Percentiles rank a stretch among this genome's conserved stretches.
These are phyloP conservation scores for Drosophila vallismaia DNA, from an alignment of 2,888 invertebrate genomes.

Conservation along the genomic window DNA sequence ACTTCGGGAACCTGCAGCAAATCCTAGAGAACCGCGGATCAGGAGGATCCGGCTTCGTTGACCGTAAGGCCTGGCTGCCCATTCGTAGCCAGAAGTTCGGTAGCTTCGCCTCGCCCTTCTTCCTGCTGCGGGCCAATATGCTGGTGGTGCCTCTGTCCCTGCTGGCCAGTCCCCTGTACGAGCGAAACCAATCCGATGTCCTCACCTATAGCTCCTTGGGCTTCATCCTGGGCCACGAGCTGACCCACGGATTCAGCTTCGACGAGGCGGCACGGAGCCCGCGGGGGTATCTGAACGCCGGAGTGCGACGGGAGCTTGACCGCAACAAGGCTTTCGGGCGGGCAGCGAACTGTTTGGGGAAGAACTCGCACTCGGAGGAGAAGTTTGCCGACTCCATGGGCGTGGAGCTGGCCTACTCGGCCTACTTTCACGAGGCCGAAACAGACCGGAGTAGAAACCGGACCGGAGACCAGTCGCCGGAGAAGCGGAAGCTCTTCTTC, in stretches of 20 bases:
- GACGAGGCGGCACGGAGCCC: conserved; percentile 16
- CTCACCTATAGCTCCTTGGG: conserved; percentile 49
- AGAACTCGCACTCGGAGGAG: conserved; percentile 21
- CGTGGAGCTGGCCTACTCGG: conserved; percentile 44
- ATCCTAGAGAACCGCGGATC: background rate
- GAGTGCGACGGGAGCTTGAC: background rate
- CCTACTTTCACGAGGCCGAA: conserved; percentile 14
- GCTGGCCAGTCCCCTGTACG: conserved; percentile 41
- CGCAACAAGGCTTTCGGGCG: conserved; percentile 6
- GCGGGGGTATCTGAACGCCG: background rate
- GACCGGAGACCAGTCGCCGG: too few relatives aligned
- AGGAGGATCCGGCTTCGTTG: background rate
- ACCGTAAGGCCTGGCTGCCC: background rate
- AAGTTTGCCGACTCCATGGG: conserved; percentile 59
- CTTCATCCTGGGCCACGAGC: conserved; percentile 56
- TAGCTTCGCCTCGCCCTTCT: conserved; percentile 58
- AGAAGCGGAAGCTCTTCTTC: conserved; percentile 39
- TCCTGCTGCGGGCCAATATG: conserved; percentile 30
- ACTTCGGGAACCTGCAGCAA: conserved; percentile 47
- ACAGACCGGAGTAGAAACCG: background rate
- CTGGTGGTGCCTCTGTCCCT: conserved; percentile 53
- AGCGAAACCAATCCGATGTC: conserved; percentile 21
- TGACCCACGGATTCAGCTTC: conserved; percentile 57
- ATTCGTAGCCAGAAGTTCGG: conserved; percentile 44
- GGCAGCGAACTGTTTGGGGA: conserved; percentile 26